Base-by-base conservation (phyloP, 1,140 invertebrate genomes). In the Drosophila triauraria region DNA sequence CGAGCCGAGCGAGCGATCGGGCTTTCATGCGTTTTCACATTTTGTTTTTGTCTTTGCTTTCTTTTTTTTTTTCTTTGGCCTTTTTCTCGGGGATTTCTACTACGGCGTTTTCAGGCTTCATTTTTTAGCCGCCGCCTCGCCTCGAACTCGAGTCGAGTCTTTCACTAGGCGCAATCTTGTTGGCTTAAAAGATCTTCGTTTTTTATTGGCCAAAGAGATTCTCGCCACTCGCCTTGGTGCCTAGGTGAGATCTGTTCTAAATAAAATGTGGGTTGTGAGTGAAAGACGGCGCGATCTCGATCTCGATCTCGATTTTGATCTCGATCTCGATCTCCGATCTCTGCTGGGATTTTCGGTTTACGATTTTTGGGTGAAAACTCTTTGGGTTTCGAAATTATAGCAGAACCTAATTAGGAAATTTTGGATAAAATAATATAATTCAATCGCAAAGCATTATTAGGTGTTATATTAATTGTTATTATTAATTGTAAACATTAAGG, bases 21-120 rank as follows among this genome's bases (percentile, higher is more conserved):
- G 85, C 85, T 88, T 90, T 88, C 85, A 90, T 90, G 85, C 81
- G 85, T 88, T 88, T 88, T 91, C 86, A 90, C 85, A 90, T 90
- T 90, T 90, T 90, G 85, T 90, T 90, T 90, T 90, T 88, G 85
- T 90, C 85, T 81, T 81, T 88, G 85, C 85, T 88, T 88, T 88
- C 85, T 84, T 88, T 88, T 88, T 75, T 75, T 69, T 25, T 53
- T 62, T 61, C 30, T 43, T 23, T 43, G 48, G 38, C 35, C 17
- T 23, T 65, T 81, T 63, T 56, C 40, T 80, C 2, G 32, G 47
- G 78, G 82, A 85, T 84, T 85, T 85, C 82, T 85, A 80, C 67
- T 65, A 67, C 15, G n/a, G 51, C 51, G 32, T 54, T 54, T 54
- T 54, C 32, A 54, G 51, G 20, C 51, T 23, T 46, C 17, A 12